Base-by-base conservation (phyloP, 2,888 invertebrate genomes). In the Eristalis tenax region DNA sequence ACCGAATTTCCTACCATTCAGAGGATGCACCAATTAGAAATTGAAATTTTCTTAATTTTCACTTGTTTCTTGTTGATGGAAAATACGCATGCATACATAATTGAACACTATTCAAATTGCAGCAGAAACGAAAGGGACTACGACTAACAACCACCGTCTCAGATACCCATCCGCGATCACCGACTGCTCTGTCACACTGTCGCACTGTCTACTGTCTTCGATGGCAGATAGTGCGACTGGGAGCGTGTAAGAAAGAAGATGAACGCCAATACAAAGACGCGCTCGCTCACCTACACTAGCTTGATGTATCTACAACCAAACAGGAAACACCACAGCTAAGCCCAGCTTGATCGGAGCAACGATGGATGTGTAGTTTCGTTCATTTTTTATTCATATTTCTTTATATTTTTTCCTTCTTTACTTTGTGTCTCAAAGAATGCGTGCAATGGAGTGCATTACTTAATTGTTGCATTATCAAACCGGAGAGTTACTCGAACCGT, bases 391-490 rank as follows among this genome's bases (percentile, higher is more conserved):
- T 35, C 8, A 8, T 6, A 18, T 50, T 18, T 50, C 8, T 50
- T 5, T 18, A 8, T 8, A 8, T 50, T n/a, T 43, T 43, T 43
- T 43, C 1, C n/a, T 43, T 15, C 15, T 57, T 38, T 11, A 18
- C 11, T 23, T 64, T 70, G 75, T 82, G 65, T 76, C 75, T 74
- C 43, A 22, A 77, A 77, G 76, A 76, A 76, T 78, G 78, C 86
- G 82, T 82, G 77, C 78, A 83, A 78, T 83, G 50, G 65, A 75
- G 65, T 83, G 86, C 83, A 86, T 82, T 82, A 78, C 74, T 86
- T 86, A 86, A 86, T 86, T 86, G 83, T 79, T 83, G 83, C 82
- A 75, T 75, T 86, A 86, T 86, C 78, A 79, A 79, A 76, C 40
- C 66, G 71, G 70, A 23, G 38, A 57, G 68, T 56, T 74, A 40